phyloP scores from a whole-genome alignment of 2,113 vertebrate species.

The Macroglossus sobrinus region DNA sequence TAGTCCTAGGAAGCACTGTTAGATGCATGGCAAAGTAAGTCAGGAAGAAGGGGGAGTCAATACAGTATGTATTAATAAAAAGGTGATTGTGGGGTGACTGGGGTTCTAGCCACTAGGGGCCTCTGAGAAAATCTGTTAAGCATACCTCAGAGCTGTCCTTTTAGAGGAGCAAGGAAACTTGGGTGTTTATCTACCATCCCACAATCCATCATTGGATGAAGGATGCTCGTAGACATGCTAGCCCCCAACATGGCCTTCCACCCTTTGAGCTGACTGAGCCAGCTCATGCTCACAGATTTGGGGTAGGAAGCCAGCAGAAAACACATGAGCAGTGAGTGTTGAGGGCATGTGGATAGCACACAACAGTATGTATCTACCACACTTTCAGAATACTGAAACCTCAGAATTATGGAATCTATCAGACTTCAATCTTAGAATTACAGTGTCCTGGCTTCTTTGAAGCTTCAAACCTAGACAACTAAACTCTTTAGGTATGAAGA shows the following conservation, averaged over 20 bases:
- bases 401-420: not conserved
- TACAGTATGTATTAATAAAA: no score
- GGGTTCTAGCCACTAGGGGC: not conserved
- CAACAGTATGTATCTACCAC: accelerated
- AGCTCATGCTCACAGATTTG: not conserved
- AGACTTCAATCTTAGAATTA: not conserved
- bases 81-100: no score
- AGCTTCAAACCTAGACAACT: not conserved
- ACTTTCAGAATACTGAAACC: not conserved
- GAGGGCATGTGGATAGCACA: accelerated
- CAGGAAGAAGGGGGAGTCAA: not conserved
- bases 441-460: not conserved
- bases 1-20: not conserved
- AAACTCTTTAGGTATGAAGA: not conserved
- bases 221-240: not conserved
- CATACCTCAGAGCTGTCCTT: not conserved
- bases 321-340: not conserved
- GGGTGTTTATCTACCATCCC: not conserved
- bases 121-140: not conserved
- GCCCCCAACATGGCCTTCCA: not conserved
- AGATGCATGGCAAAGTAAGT: not conserved
- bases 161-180: not conserved
- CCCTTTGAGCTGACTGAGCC: not conserved
- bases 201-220: no score
- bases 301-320: not conserved